Conservation (phyloP, 2,888 invertebrate species). For the Rhingia rostrata region DNA sequence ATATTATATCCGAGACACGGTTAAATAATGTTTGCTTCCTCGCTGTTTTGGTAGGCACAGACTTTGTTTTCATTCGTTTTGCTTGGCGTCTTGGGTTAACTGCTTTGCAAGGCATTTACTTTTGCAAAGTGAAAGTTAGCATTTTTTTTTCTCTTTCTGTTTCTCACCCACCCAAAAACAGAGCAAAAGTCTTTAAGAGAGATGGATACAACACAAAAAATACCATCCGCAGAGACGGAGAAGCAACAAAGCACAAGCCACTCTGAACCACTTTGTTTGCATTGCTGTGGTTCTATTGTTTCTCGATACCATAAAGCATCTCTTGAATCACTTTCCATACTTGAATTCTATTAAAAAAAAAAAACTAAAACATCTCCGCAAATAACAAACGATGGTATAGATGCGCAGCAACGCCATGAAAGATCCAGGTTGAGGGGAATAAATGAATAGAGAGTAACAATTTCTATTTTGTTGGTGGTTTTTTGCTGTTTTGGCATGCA, state of each 20-base stretch:
- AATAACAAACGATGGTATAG: not conserved
- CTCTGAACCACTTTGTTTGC: constrained; percentile 30
- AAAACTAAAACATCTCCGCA: constrained; percentile 16
- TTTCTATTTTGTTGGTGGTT: constrained; percentile 57
- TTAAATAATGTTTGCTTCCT: constrained; percentile 56
- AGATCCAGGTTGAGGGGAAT: not conserved
- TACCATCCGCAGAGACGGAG: not conserved
- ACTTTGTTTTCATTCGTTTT: constrained; percentile 22
- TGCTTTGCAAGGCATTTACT: constrained; percentile 45
- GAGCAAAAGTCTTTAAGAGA: constrained; percentile 5
- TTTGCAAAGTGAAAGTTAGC: constrained; percentile 65
- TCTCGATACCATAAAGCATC: constrained; percentile 42
- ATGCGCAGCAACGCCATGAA: constrained; percentile 6
- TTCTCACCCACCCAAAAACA: constrained; percentile 24
- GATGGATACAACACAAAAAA: not conserved
- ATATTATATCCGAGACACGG: constrained; percentile 25
- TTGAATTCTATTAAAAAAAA: constrained; percentile 18
- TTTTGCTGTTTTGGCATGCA: constrained; percentile 14
- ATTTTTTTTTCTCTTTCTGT: constrained; percentile 14
- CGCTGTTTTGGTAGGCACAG: constrained; percentile 12
- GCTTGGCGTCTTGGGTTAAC: constrained; percentile 26
- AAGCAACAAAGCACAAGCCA: not conserved
- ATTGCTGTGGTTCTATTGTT: constrained; percentile 44
- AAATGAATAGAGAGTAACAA: constrained; percentile 60
- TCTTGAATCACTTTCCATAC: constrained; percentile 56